Evolutionary conservation across 1,140 invertebrate species (phyloP).

Genomic region (Schlechtendalia chinensis): DNA sequence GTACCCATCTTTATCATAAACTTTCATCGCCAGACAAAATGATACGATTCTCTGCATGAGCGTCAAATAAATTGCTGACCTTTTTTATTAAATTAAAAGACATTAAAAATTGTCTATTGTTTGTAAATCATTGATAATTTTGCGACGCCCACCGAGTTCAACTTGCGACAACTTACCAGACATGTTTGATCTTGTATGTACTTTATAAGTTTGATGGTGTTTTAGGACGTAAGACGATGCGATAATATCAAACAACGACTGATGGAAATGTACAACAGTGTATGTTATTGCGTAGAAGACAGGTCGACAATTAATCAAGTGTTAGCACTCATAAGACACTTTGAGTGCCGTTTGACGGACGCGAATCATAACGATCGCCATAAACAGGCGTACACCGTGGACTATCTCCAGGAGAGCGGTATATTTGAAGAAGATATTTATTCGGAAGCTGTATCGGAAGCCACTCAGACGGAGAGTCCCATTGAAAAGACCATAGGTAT

Average conservation of each 20-base stretch:
- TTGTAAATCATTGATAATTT: too few species aligned
- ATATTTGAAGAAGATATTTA: conserved; percentile 57
- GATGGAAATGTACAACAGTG: conserved; percentile 52
- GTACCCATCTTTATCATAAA: too few species aligned
- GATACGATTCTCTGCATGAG: too few species aligned
- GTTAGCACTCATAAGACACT: conserved; percentile 53
- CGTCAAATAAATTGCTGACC: too few species aligned
- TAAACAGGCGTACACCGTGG: conserved; percentile 51
- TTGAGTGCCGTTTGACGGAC: conserved; percentile 52
- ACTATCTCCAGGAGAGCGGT: conserved; percentile 58
- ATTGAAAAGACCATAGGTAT: conserved; percentile 39
- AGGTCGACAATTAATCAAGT: conserved; percentile 53
- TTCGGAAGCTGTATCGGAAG: conserved; percentile 48
- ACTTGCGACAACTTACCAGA: too few species aligned
- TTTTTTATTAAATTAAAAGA: too few species aligned
- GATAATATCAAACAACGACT: conserved; percentile 50
- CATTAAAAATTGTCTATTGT: too few species aligned
- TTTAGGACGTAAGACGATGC: conserved; percentile 33
- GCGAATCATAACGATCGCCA: conserved; percentile 39
- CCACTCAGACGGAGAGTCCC: conserved; percentile 55
- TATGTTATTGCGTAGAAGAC: conserved; percentile 52
- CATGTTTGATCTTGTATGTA: not conserved
- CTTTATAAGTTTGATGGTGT: not conserved
- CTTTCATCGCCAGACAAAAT: too few species aligned
- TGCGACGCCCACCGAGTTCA: too few species aligned